These are phyloP conservation scores for Enteromius afrohamiltoni DNA, from an alignment of 2,797 vertebrate species.

Conservation along the genomic window DNA sequence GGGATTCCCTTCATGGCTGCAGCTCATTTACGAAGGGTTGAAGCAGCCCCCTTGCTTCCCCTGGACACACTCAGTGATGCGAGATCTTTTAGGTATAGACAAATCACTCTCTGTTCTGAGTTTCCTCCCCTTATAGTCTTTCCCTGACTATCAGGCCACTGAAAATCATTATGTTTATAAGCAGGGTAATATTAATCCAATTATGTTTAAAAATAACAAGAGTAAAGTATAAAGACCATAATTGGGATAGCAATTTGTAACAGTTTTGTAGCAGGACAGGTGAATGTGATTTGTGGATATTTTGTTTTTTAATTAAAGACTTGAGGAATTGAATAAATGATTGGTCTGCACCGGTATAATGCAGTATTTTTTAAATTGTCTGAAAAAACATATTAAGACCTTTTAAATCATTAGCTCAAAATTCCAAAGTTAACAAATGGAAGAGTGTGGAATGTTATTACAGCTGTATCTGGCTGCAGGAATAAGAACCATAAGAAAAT, in stretches of 20 bases:
- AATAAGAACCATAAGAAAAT: slow-evolving; percentile 59
- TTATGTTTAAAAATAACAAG: slow-evolving; percentile 35
- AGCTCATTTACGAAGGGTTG: slow-evolving; percentile 48
- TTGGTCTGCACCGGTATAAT: slow-evolving; percentile 1
- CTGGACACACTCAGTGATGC: slow-evolving; percentile 44
- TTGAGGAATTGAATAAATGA: slow-evolving; percentile 11
- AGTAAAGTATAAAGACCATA: slow-evolving; percentile 2
- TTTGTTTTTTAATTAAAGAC: background rate
- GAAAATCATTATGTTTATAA: slow-evolving; percentile 23
- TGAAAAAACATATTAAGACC: slow-evolving; percentile 28
- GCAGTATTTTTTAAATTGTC: slow-evolving; percentile 15
- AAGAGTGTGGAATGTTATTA: slow-evolving; percentile 46
- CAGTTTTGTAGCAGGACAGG: background rate
- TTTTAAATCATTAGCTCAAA: slow-evolving; percentile 24
- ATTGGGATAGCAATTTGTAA: slow-evolving; percentile 9
- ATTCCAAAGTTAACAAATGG: slow-evolving; percentile 46
- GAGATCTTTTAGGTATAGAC: slow-evolving; percentile 43
- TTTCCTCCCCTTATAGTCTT: slow-evolving; percentile 25
- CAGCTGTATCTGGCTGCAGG: slow-evolving; percentile 54
- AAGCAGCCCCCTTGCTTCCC: slow-evolving; percentile 29
- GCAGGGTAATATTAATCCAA: background rate
- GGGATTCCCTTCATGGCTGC: slow-evolving; percentile 66
- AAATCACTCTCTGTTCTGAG: slow-evolving; percentile 51
- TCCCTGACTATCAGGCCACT: slow-evolving; percentile 26
- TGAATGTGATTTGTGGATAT: background rate